Evolutionary conservation across 2,797 vertebrate species (phyloP).

Genomic region (Atherinosoma microstoma): DNA sequence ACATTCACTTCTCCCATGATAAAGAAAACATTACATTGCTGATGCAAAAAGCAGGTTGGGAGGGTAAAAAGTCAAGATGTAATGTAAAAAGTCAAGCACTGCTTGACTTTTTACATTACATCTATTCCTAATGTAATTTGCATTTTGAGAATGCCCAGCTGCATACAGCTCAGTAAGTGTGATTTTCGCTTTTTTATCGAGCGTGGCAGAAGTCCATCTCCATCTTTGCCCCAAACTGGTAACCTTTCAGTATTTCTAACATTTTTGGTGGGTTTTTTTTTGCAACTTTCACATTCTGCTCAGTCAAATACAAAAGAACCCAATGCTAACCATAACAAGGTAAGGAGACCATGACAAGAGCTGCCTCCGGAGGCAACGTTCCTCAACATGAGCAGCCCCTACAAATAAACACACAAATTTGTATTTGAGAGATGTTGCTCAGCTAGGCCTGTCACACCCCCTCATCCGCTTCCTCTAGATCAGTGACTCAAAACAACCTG

Average conservation of each 20-base stretch:
- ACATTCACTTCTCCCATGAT: constrained; percentile 44
- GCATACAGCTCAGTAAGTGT: not conserved
- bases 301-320: constrained; percentile 41
- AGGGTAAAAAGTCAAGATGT: constrained; percentile 28
- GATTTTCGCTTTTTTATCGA: constrained; percentile 38
- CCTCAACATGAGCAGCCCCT: constrained; percentile 36
- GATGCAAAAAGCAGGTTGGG: constrained; percentile 30
- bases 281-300: constrained; percentile 46
- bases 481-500: constrained; percentile 54
- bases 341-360: constrained; percentile 61
- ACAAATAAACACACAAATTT: constrained; percentile 51
- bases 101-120: not conserved
- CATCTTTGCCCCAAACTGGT: constrained; percentile 21
- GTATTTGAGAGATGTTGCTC: constrained; percentile 43
- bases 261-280: constrained; percentile 16
- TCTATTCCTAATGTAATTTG: constrained; percentile 29
- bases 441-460: constrained; percentile 30
- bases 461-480: constrained; percentile 23
- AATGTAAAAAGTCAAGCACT: not conserved
- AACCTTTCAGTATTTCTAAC: constrained; percentile 40
- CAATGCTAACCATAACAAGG: constrained; percentile 44
- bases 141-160: constrained; percentile 33
- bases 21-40: constrained; percentile 47
- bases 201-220: constrained; percentile 33
- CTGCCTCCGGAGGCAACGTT: constrained; percentile 57